phyloP scores from a whole-genome alignment of 2,113 vertebrate species.

The Delphinus delphis region DNA sequence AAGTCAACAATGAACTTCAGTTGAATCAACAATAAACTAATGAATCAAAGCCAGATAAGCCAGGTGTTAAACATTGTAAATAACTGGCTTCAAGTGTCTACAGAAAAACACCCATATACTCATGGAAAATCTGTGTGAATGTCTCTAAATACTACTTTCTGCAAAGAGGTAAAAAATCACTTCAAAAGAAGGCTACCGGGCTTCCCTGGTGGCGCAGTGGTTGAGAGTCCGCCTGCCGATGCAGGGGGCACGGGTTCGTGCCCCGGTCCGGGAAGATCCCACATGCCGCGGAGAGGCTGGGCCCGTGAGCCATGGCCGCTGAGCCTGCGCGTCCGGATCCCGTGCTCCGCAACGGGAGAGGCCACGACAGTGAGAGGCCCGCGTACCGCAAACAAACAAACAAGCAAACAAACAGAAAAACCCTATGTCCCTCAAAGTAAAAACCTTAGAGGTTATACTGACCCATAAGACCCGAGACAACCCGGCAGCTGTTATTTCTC shows the following conservation, averaged over 20 bases:
- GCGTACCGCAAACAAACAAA: no score
- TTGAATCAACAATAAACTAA: neutral
- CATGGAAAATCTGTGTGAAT: slow-evolving; percentile 28
- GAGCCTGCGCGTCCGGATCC: no score
- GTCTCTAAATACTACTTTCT: slow-evolving; percentile 28
- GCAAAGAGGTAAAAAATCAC: neutral
- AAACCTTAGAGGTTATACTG: neutral
- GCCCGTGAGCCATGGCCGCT: no score
- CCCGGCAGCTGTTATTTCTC: neutral
- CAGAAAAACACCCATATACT: neutral
- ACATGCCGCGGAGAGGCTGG: no score
- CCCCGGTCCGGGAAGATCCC: no score
- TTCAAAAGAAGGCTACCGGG: slow-evolving; percentile 17
- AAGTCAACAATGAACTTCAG: slow-evolving; percentile 17
- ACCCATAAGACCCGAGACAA: neutral
- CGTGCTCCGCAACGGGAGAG: no score
- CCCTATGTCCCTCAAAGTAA: neutral
- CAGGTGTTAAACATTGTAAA: neutral
- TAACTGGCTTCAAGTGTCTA: slow-evolving; percentile 10
- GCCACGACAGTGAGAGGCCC: no score
- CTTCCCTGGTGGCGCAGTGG: no score
- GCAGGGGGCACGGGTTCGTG: no score
- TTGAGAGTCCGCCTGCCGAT: no score
- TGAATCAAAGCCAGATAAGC: slow-evolving; percentile 29
- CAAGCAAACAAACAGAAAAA: neutral